A percentile compares a stretch with the other conserved stretches of the same genome.
phyloP scores from a whole-genome alignment of 2,888 invertebrate species.

The Neoascia interrupta region DNA sequence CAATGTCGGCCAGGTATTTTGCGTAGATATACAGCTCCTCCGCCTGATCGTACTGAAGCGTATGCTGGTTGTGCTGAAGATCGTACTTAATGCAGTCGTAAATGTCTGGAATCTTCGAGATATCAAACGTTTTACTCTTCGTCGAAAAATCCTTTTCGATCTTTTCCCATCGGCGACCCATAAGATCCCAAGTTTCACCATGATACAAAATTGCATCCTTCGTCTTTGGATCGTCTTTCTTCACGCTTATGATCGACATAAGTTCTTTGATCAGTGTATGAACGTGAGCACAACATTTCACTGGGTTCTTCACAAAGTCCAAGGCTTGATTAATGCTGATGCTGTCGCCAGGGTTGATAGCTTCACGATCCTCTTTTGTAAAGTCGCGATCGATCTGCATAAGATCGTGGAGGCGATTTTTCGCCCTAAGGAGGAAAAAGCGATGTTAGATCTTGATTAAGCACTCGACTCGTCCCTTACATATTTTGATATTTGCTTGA shows the following conservation, averaged over 20 bases:
- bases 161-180: slow-evolving; percentile 98
- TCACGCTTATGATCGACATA: slow-evolving; percentile 90
- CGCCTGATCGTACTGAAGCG: slow-evolving; percentile 94
- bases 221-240: slow-evolving; percentile 93
- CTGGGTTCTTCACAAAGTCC: slow-evolving; percentile 97
- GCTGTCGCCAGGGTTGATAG: slow-evolving; percentile 95
- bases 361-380: slow-evolving; percentile 89
- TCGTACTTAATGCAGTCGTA: slow-evolving; percentile 99
- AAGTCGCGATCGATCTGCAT: slow-evolving; percentile 95
- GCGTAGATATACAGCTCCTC: slow-evolving; percentile 95
- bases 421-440: slow-evolving; percentile 95
- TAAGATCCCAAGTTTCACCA: slow-evolving; percentile 99
- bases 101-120: slow-evolving; percentile 99
- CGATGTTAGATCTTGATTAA: too few species aligned
- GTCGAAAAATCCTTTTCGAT: slow-evolving; percentile 98
- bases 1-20: slow-evolving; percentile 98
- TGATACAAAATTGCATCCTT: slow-evolving; percentile 97
- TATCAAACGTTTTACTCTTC: slow-evolving; percentile 95
- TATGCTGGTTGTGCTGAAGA: slow-evolving; percentile 97
- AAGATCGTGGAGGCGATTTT: slow-evolving; percentile 94
- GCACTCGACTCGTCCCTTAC: slow-evolving; percentile 83
- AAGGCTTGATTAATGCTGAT: slow-evolving; percentile 94
- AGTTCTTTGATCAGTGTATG: slow-evolving; percentile 92
- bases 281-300: slow-evolving; percentile 94
- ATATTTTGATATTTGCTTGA: slow-evolving; percentile 96